These are phyloP conservation scores for Cerastis rubricosa DNA, from an alignment of 2,888 invertebrate species.

Conservation along the genomic window DNA sequence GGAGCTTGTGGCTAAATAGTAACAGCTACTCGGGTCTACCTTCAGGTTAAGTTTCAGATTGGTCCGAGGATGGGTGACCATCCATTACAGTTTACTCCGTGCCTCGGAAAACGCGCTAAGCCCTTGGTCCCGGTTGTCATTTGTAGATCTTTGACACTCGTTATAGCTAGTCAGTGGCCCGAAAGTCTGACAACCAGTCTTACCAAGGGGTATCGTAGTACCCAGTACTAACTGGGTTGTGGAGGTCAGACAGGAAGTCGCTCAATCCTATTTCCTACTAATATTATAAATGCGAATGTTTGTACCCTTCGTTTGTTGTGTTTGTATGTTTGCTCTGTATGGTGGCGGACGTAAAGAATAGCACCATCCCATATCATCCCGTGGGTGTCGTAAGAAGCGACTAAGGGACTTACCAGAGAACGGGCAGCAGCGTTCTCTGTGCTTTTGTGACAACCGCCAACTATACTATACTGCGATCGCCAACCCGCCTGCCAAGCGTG, in stretches of 20 bases:
- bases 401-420: too few species aligned
- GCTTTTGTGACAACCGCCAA: too few species aligned
- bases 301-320: too few species aligned
- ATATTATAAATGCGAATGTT: too few species aligned
- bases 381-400: too few species aligned
- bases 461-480: too few species aligned
- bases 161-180: background rate
- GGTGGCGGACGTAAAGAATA: too few species aligned
- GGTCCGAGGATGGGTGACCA: background rate
- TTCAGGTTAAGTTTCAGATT: background rate
- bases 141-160: background rate
- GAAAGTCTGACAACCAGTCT: background rate
- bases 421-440: too few species aligned
- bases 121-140: background rate
- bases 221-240: background rate
- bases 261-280: background rate
- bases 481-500: too few species aligned
- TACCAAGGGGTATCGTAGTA: background rate
- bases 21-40: background rate
- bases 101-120: background rate
- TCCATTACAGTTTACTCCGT: background rate
- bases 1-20: background rate
- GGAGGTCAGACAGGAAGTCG: background rate
- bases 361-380: too few species aligned
- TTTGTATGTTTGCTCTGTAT: too few species aligned